A percentile compares a stretch with the other conserved stretches of the same genome.
Conservation (phyloP, 2,113 vertebrate species). For the Tinamus guttatus region DNA sequence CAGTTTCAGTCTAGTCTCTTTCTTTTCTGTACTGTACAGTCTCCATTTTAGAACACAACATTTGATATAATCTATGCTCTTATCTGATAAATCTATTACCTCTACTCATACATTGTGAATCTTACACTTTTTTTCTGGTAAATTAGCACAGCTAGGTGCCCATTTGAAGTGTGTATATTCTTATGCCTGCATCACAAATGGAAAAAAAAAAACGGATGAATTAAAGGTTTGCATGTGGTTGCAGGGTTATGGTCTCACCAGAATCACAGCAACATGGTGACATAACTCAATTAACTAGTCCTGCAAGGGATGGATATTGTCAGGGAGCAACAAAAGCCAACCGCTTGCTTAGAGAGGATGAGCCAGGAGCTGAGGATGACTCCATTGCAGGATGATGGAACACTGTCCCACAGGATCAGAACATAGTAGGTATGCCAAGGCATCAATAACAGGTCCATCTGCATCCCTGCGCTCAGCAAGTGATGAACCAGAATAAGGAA, state of each 20-base stretch:
- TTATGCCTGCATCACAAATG: rapidly evolving
- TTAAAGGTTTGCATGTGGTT: not conserved
- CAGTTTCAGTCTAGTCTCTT: not conserved
- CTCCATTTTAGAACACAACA: not conserved
- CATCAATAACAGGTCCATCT: not conserved
- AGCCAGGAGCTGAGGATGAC: not conserved
- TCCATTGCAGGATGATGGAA: not conserved
- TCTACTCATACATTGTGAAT: not conserved
- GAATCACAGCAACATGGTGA: not conserved
- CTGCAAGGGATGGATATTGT: not conserved
- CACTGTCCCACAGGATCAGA: not conserved
- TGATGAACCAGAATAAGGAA: not conserved
- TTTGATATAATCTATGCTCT: not conserved
- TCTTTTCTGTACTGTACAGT: not conserved
- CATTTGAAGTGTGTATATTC: not conserved
- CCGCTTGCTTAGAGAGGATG: not conserved
- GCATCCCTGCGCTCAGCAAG: not conserved
- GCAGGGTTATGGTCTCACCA: not conserved
- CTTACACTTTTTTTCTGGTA: not conserved
- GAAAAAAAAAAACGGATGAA: not conserved
- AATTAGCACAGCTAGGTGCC: not conserved
- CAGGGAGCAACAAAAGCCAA: not conserved
- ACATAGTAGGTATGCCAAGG: not conserved
- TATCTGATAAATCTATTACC: not conserved
- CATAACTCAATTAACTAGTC: not conserved